Evolutionary conservation across 2,113 vertebrate species (phyloP), one percentile per base, ranked within the genome.

Genomic region (Pavo muticus): DNA sequence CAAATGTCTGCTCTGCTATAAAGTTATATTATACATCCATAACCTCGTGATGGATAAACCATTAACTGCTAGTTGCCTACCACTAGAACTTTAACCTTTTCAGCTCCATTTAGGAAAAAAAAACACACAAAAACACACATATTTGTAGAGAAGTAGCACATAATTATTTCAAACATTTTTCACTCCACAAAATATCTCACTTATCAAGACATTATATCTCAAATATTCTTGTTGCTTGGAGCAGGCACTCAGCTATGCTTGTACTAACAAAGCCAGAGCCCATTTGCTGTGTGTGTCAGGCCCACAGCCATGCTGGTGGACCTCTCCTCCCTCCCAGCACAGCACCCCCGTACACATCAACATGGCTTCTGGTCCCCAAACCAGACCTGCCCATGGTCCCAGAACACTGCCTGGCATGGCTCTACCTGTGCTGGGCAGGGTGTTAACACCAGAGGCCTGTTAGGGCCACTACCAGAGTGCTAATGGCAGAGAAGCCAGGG

Each of bases 301-400:
- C 79, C 88, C 39, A 42, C 14, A 37, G 45, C 19, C 45, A 16
- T 24, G n/a, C 11, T 24, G 42, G 13, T 0, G 1, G 47, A 63
- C 2, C 13, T 57, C 24, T 87, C 23, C 30, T 82, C 27, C 52
- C 40, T 77, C 14, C 72, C 56, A 56, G 35, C 9, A 72, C 59
- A 24, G 8, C 30, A 54, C 8, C 12, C 4, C 3, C 1, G 32
- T 30, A 30, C 39, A 54, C 6, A 18, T 57, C 5, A 27, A 30
- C 24, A 9, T 23, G 11, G 27, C n/a, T 16, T 73, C 17, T 52
- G 25, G 3, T 67, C 30, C 9, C 81, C 39, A 63, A 19, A 78
- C 14, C 5, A 60, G 25, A 72, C 7, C 19, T 84, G 48, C 6
- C 27, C 0, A 0, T 32, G 19, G 3, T 42, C 21, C 71, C 24